Base-by-base conservation (phyloP, 2,797 vertebrate genomes). In the Sebastes flavidus region DNA sequence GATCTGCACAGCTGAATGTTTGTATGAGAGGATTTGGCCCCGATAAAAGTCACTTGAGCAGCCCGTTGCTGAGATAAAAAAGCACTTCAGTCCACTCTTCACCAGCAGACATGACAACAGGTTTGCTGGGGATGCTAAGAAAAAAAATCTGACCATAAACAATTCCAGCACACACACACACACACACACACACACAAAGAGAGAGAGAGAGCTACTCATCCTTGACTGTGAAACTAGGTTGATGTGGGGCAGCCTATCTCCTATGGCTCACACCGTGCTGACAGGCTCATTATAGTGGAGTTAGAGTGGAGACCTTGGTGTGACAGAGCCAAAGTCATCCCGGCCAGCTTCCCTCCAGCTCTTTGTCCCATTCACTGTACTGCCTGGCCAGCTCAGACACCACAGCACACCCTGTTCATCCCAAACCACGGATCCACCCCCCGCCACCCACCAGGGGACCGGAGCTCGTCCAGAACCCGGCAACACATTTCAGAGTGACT, bases 271-370 rank as follows among this genome's bases (percentile, higher is more conserved):
- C 80, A 68, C 65, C 20, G 32, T 38, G 72, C 84, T 91, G 93
- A 91, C 92, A 94, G 89, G 70, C 91, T 93, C 90, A 94, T 93
- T 93, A 92, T 71, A 87, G 87, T 56, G 73, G 89, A 92, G 88
- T 89, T 90, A 84, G 84, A 91, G 89, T 66, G 72, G 88, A 84
- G 91, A 89, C 91, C 89, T 91, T 93, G 89, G 88, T 89, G 84
- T 91, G 91, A 92, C 85, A 72, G 82, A 86, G 79, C 83, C 92
- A 92, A 92, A 92, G 91, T 92, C 90, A 91, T 83, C 56, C 9
- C 4, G 22, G 81, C 83, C 88, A 67, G 76, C 82, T 69, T 75
- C 77, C 77, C 81, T 59, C 72, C 80, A 78, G 65, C 81, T 67
- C 71, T 61, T 27, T 36, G 78, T 74, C 84, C 81, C 36, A 3